These are phyloP conservation scores for Dasysyrphus albostriatus DNA, from an alignment of 2,888 invertebrate genomes.

Conservation along the genomic window DNA sequence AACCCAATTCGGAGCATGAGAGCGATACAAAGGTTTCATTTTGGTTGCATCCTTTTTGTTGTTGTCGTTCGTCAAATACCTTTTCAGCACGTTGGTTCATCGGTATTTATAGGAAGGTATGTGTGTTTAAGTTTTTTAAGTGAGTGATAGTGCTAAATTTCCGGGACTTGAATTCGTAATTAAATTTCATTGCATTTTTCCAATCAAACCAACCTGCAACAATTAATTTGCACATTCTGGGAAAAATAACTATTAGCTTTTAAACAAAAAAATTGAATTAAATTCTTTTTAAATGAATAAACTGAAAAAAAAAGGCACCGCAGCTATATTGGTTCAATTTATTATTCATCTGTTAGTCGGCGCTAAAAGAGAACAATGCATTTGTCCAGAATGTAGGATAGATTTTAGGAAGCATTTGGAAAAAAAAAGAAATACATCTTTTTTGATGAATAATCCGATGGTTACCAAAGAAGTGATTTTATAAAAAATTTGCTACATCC, in stretches of 20 bases:
- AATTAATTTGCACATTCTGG: conserved; percentile 29
- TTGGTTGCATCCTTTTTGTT: conserved; percentile 1
- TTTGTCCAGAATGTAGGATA: not conserved
- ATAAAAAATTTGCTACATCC: too few species aligned
- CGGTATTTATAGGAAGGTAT: too few species aligned
- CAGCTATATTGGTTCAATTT: not conserved
- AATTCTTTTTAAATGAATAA: conserved; percentile 30
- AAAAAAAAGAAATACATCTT: too few species aligned
- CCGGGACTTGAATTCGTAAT: conserved; percentile 28
- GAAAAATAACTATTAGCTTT: not conserved
- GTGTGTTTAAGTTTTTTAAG: not conserved
- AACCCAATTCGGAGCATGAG: not conserved
- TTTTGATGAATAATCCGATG: too few species aligned
- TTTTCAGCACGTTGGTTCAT: not conserved
- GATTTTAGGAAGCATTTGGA: too few species aligned
- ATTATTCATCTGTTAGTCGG: too few species aligned
- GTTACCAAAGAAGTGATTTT: too few species aligned
- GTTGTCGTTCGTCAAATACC: not conserved
- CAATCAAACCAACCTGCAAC: conserved; percentile 43
- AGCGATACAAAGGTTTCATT: not conserved
- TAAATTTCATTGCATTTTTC: conserved; percentile 37
- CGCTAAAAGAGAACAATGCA: too few species aligned
- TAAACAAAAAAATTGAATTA: not conserved
- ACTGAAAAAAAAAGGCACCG: not conserved
- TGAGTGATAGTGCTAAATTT: conserved; percentile 10